These are phyloP conservation scores for Tonatia bakeri DNA, from an alignment of 2,113 vertebrate genomes.

Conservation along the genomic window DNA sequence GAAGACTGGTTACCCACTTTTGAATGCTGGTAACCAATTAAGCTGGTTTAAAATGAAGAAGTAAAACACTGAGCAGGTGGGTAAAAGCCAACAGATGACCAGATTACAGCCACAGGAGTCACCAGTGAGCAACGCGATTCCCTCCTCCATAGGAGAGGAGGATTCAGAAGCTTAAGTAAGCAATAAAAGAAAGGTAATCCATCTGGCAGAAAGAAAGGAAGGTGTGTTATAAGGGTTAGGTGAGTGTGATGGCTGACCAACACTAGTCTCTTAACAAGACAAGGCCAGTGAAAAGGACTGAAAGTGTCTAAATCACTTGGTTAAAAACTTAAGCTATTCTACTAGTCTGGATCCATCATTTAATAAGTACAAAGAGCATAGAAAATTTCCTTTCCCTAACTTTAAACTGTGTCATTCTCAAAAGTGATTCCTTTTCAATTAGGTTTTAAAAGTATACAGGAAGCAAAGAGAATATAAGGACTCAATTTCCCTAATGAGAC, in stretches of 20 bases:
- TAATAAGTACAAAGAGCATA: slow-evolving; percentile 5
- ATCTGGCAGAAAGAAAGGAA: not conserved
- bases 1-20: not conserved
- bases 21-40: not conserved
- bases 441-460: not conserved
- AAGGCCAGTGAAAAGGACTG: not conserved
- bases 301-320: not conserved
- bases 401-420: slow-evolving; percentile 24
- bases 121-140: not conserved
- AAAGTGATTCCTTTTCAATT: not conserved
- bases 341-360: not conserved
- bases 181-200: not conserved
- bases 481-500: not conserved
- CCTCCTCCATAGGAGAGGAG: not conserved
- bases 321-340: not conserved
- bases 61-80: not conserved
- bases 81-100: not conserved
- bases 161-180: not conserved
- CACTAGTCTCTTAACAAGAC: not conserved
- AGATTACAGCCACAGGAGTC: not conserved
- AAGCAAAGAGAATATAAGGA: not conserved
- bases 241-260: not conserved
- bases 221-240: not conserved
- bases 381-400: not conserved
- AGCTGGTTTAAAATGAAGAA: not conserved